These are phyloP conservation scores for Sebastes minor DNA, from an alignment of 2,797 vertebrate species.

Conservation along the genomic window DNA sequence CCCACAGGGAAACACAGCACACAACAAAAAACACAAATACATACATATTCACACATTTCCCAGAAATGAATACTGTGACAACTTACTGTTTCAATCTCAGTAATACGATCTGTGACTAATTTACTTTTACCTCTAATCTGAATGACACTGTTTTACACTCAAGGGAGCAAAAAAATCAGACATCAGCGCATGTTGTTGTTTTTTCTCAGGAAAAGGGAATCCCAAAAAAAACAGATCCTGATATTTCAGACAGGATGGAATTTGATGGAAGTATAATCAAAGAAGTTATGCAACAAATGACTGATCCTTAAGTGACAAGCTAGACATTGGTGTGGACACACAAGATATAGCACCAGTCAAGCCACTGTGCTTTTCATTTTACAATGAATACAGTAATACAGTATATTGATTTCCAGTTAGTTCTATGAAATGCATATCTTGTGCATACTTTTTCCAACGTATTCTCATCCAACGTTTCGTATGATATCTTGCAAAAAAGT, in stretches of 20 bases:
- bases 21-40: slow-evolving; percentile 15
- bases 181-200: not conserved
- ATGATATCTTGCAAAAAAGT: not conserved
- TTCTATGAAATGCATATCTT: not conserved
- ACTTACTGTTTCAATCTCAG: not conserved
- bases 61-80: not conserved
- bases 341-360: not conserved
- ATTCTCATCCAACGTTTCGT: not conserved
- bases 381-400: too few relatives aligned
- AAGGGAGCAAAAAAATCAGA: not conserved
- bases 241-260: not conserved
- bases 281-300: not conserved
- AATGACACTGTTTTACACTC: not conserved
- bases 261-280: not conserved
- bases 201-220: not conserved
- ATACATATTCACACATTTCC: not conserved
- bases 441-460: not conserved
- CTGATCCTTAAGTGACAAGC: not conserved
- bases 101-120: not conserved
- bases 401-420: not conserved
- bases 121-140: not conserved
- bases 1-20: slow-evolving; percentile 34
- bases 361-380: not conserved
- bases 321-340: not conserved
- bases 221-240: not conserved